Base-by-base conservation (phyloP, 2,797 vertebrate genomes). In the Micropoecilia bifurca region DNA sequence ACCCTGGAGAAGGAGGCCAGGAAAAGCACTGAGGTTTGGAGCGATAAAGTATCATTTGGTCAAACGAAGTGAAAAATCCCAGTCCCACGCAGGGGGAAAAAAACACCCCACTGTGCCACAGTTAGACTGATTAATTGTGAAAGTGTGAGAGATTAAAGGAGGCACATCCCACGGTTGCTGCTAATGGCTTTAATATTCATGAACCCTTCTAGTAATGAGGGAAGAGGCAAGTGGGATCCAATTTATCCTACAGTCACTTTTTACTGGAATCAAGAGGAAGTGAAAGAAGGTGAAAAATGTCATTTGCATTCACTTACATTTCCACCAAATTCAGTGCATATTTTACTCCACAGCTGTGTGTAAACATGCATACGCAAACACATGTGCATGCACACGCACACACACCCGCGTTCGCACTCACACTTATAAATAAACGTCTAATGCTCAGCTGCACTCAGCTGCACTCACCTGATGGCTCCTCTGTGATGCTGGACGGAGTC, bases 401-500 rank as follows among this genome's bases (percentile, higher is more conserved):
- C 10, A 1, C 13, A 13, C 10, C 0, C 10, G 1, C 14, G 10
- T 6, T 16, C 6, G 30, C 61, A 10, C 16, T 9, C 2, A 66
- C 61, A 66, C 33, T n/a, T 68, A 1, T 13, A 69, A 69, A 69
- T n/a, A 13, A 69, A 69, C 43, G 66, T 41, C 39, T 25, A 45
- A 14, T 14, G 7, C 48, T 74, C 95, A 99, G 98, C 98, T 96
- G 14, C 18, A 6, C 48, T 74, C 95, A 99, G 98, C 98, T 96
- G 97, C 22, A 87, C 91, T 75, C 95, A 99, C 98, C 98, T 95
- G 97, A 96, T 0, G 97, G 97, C 79, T 98, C 97, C 85, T 99
- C 97, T 0, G 97, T 95, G 78, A 96, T 97, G 95, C 96, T 98
- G 87, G 97, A 94, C 0, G 97, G 92, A 0, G 98, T 98, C 41